A percentile compares a stretch with the other conserved stretches of the same genome.
Conservation (phyloP, 2,888 invertebrate species). For the Cerastoderma edule region DNA sequence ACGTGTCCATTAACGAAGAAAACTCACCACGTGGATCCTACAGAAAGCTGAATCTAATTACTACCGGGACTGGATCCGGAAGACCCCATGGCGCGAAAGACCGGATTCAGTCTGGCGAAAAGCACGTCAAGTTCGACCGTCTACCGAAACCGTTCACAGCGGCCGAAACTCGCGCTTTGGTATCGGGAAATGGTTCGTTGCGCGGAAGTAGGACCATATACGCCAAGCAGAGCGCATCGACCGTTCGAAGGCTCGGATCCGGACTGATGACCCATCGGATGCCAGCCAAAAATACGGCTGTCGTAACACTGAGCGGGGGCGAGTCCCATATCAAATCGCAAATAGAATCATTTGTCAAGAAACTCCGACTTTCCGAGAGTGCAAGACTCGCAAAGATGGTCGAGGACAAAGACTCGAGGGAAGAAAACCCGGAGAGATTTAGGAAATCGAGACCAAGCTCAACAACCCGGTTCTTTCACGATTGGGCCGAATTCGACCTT, state of each 20-base stretch:
- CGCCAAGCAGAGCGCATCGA: neutral
- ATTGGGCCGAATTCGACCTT: constrained; percentile 48
- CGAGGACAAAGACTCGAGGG: constrained; percentile 18
- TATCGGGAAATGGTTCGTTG: constrained; percentile 3
- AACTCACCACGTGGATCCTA: constrained; percentile 1
- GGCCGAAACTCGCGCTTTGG: neutral
- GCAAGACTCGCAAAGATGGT: constrained; percentile 21
- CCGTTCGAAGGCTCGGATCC: constrained; percentile 12
- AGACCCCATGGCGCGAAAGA: constrained; percentile 33
- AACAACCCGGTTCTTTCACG: constrained; percentile 5
- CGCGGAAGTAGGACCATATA: neutral
- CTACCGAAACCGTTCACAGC: constrained; percentile 17
- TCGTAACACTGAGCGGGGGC: constrained; percentile 26
- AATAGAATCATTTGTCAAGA: constrained; percentile 43
- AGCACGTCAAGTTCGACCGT: constrained; percentile 43
- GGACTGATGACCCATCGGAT: neutral
- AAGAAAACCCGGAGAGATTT: constrained; percentile 34
- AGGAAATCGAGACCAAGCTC: constrained; percentile 30
- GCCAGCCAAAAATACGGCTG: neutral
- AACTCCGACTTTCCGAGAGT: constrained; percentile 34
- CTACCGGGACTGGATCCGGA: constrained; percentile 45
- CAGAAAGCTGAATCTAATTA: constrained; percentile 36
- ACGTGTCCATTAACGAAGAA: neutral
- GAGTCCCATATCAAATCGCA: constrained; percentile 47
- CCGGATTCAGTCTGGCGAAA: constrained; percentile 34